phyloP scores from a whole-genome alignment of 1,140 invertebrate species.

The Pomacea maculata region DNA sequence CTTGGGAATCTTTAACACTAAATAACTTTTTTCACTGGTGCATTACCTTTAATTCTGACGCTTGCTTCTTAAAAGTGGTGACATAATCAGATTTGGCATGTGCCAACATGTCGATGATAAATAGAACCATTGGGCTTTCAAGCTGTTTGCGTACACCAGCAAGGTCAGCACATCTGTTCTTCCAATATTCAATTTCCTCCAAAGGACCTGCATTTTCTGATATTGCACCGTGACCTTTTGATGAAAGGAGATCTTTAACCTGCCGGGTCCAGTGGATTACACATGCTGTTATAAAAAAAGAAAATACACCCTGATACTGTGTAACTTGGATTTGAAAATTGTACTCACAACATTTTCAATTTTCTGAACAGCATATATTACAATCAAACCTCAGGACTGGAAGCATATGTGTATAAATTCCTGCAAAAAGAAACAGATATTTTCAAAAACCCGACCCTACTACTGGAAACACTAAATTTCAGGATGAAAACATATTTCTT shows the following conservation, averaged over 20 bases:
- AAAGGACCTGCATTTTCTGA: slow-evolving; percentile 78
- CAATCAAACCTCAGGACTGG: no score
- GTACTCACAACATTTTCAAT: no score
- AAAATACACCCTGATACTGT: background rate
- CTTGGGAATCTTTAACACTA: background rate
- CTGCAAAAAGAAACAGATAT: background rate
- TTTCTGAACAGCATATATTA: no score
- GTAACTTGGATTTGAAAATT: no score
- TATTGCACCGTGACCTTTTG: slow-evolving; percentile 75
- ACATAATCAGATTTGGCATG: slow-evolving; percentile 82
- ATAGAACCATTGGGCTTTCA: slow-evolving; percentile 74
- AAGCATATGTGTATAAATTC: background rate
- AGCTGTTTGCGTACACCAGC: slow-evolving; percentile 80
- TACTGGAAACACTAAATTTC: background rate
- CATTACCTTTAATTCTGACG: slow-evolving; percentile 64
- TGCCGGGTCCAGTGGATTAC: slow-evolving; percentile 87
- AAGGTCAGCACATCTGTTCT: slow-evolving; percentile 83
- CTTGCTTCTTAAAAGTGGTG: slow-evolving; percentile 73
- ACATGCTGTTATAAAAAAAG: slow-evolving; percentile 67
- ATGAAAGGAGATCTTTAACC: slow-evolving; percentile 80
- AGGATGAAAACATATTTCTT: background rate
- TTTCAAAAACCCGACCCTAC: no score
- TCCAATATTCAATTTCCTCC: slow-evolving; percentile 89
- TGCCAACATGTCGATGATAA: slow-evolving; percentile 77
- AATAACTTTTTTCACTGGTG: background rate